A percentile compares a stretch with the other conserved stretches of the same genome.
Evolutionary conservation across 2,888 invertebrate genomes (phyloP).

Genomic region (Drosophila helvetica): DNA sequence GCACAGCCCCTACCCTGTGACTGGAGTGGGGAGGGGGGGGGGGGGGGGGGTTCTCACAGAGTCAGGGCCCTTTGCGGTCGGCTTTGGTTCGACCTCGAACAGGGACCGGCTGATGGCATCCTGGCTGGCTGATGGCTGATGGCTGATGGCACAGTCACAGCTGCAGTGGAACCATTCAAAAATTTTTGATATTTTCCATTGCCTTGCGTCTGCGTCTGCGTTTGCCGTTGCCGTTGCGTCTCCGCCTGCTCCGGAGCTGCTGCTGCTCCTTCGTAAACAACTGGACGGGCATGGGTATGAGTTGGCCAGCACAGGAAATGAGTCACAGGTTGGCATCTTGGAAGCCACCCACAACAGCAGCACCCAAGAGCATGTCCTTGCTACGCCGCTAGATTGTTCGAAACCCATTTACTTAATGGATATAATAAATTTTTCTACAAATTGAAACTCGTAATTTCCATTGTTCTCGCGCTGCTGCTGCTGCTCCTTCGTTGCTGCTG

Average conservation of each 20-base stretch:
- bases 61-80: conserved; percentile 55
- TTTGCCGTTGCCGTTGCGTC: not conserved
- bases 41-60: conserved; percentile 1
- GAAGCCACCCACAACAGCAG: not conserved
- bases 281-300: not conserved
- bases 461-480: conserved; percentile 70
- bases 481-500: conserved; percentile 5
- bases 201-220: conserved; percentile 38
- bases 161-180: conserved; percentile 72
- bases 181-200: conserved; percentile 75
- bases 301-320: conserved; percentile 25
- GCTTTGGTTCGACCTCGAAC: conserved; percentile 47
- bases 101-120: not conserved
- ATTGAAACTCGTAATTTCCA: conserved; percentile 84
- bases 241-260: not conserved
- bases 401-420: conserved; percentile 84
- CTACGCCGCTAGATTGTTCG: conserved; percentile 63
- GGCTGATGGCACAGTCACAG: conserved; percentile 51
- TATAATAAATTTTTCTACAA: conserved; percentile 84
- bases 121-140: conserved; percentile 38
- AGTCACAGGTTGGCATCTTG: conserved; percentile 42
- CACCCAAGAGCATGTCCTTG: not conserved
- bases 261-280: conserved; percentile 7
- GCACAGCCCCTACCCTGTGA: not conserved
- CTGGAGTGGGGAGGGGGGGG: not conserved